phyloP scores from a whole-genome alignment of 2,797 vertebrate species.

The Microchirus variegatus region DNA sequence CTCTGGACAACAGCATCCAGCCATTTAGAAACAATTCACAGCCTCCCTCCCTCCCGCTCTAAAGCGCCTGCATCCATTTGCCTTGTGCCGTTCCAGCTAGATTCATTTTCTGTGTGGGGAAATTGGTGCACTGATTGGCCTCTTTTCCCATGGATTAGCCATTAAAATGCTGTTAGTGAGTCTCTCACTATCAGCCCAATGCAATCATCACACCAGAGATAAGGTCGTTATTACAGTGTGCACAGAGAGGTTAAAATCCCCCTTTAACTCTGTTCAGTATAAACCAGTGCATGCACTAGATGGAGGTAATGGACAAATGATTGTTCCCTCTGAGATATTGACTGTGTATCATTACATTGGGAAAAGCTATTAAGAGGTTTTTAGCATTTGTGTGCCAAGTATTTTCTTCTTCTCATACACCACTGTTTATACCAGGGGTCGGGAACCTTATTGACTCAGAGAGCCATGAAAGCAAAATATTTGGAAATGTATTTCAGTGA shows the following conservation, averaged over 20 bases:
- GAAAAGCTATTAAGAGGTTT: conserved; percentile 61
- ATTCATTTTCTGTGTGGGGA: conserved; percentile 77
- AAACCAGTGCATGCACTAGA: conserved; percentile 65
- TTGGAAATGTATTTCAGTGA: too few relatives aligned
- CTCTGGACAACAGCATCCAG: conserved; percentile 64
- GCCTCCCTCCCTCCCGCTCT: conserved; percentile 49
- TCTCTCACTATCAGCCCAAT: conserved; percentile 71
- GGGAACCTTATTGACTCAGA: too few relatives aligned
- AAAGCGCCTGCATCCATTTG: conserved; percentile 66
- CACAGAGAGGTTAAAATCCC: conserved; percentile 72
- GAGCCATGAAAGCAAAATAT: too few relatives aligned
- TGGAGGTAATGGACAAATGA: conserved; percentile 74
- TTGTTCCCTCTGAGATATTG: conserved; percentile 65
- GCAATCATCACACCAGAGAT: conserved; percentile 74
- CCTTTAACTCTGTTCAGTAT: conserved; percentile 71
- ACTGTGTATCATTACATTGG: conserved; percentile 53
- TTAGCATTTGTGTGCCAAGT: conserved; percentile 29
- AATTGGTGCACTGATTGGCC: conserved; percentile 77
- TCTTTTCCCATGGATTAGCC: conserved; percentile 82
- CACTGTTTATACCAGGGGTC: too few relatives aligned
- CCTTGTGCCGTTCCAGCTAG: conserved; percentile 51
- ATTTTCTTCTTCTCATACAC: conserved; percentile 26
- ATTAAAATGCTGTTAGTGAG: conserved; percentile 83
- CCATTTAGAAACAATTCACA: conserved; percentile 69
- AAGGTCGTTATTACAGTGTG: conserved; percentile 74